Evolutionary conservation across 2,888 invertebrate species (phyloP), one percentile per base, ranked within the genome.

Genomic region (Pyrrhia umbra): DNA sequence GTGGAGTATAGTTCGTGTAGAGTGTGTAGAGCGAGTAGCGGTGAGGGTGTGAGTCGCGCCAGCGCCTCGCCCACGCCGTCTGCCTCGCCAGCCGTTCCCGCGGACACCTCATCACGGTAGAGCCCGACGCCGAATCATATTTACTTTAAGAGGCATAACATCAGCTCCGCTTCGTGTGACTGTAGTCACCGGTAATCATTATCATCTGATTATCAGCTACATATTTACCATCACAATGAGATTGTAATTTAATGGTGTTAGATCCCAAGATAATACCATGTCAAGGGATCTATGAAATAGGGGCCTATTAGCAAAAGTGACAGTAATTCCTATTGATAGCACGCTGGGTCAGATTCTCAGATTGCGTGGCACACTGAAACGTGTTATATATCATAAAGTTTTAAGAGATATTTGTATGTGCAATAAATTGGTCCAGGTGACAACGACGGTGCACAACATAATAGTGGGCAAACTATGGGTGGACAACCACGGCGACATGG

Each of bases 381-480:
- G n/a, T n/a, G n/a, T n/a, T n/a, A n/a, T n/a, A 30, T 8, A 8
- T 30, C 13, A 13, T 30, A 13, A n/a, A 5, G 3, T 34, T n/a
- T 4, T n/a, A 25, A n/a, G 20, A 34, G 15, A 23, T 46, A 54
- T 72, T 54, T 62, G 60, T 67, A 58, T 50, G 62, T 52, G 37
- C 40, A n/a, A 15, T 45, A 54, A 20, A 15, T 8, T 23, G 20
- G 1, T 42, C 0, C 77, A 95, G 95, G 97, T 99, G 55, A 99
- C 99, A 20, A 99, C 99, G 20, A 99, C 99, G 5, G 99, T 99
- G 52, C 99, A 99, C 95, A 99, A 99, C 92, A 99, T 99, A 84
- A 99, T 99, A 83, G 99, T 99, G 63, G 99, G 99, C 76, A 99
- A 98, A 93, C 95, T 99, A 80, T 99, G 99, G 99, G 99, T 99